Base-by-base conservation (phyloP, 1,140 invertebrate species). In the Trinorchestia longiramus region DNA sequence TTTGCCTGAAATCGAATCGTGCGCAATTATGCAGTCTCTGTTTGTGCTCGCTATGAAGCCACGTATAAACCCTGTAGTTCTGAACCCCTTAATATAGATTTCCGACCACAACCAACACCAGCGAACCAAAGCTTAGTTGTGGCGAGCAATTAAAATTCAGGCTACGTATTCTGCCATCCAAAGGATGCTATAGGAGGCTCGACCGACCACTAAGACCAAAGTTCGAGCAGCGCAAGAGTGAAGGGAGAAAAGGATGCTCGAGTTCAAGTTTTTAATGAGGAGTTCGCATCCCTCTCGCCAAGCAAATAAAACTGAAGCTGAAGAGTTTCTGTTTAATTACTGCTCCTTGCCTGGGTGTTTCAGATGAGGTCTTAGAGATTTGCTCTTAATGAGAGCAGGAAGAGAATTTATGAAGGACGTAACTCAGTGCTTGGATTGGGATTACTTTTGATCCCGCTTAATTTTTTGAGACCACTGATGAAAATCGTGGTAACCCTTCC, bases 291-390 rank as follows among this genome's bases (percentile, higher is more conserved):
- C 41, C 88, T 90, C 88, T 90, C 43, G 88, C 88, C 11, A 43
- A 90, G 88, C 88, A 90, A 90, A 90, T 90, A 90, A 90, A 90
- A 90, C 88, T 43, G n/a, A 90, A 42, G 28, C 88, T 90, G n/a
- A 90, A 90, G 88, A 90, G 88, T 90, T 90, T 90, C 88, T 90
- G 88, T 90, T 90, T 90, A 90, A 90, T 90, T 90, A 90, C 88
- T 43, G 15, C n/a, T 41, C 88, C 11, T 90, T 90, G 88, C 88
- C 87, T 90, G 88, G 41, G 88, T 90, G 88, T 90, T 90, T 90
- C 43, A 17, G 88, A 90, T 90, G 88, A 90, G 88, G 88, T 90
- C 88, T 42, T 41, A 90, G 88, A 90, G 88, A 41, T 90, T 90
- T 90, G 43, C 88, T 90, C 88, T 90, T 90, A 90, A 90, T 90